phyloP scores from a whole-genome alignment of 2,113 vertebrate species.

The Varanus komodoensis region DNA sequence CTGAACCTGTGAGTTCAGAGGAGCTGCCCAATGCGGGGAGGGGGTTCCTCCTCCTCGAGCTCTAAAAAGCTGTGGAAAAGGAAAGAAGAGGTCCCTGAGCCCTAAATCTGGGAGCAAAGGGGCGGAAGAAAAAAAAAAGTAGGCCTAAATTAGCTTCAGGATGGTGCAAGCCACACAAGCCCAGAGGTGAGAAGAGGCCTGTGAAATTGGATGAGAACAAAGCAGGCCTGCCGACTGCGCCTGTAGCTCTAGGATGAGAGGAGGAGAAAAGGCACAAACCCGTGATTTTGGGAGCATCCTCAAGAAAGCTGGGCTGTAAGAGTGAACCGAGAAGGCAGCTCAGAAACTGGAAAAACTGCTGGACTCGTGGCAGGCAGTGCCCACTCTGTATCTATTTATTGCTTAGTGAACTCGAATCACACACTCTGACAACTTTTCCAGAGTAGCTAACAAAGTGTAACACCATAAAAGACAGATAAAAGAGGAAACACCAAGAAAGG shows the following conservation, averaged over 20 bases:
- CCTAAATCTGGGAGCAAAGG: too few species aligned
- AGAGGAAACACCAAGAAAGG: background rate
- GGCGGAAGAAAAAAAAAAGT: too few species aligned
- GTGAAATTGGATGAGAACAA: too few species aligned
- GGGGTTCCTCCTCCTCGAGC: background rate
- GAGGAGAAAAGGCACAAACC: too few species aligned
- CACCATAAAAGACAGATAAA: background rate
- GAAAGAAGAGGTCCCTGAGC: background rate
- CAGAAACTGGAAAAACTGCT: background rate
- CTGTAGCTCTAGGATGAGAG: background rate
- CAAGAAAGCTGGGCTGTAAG: too few species aligned
- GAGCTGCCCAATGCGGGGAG: background rate
- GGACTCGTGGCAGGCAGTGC: background rate
- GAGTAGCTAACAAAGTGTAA: background rate
- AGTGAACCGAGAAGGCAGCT: background rate
- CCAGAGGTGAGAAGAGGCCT: too few species aligned
- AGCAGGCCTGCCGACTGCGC: too few species aligned
- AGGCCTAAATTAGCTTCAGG: too few species aligned
- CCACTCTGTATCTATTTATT: background rate
- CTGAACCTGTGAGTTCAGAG: background rate
- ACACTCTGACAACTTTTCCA: background rate
- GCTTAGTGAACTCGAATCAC: background rate
- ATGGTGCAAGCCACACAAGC: too few species aligned
- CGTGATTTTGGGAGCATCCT: too few species aligned
- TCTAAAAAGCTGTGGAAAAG: background rate